Base-by-base conservation (phyloP, 92 coral and sea anemone species). In the Pocillopora grandis region DNA sequence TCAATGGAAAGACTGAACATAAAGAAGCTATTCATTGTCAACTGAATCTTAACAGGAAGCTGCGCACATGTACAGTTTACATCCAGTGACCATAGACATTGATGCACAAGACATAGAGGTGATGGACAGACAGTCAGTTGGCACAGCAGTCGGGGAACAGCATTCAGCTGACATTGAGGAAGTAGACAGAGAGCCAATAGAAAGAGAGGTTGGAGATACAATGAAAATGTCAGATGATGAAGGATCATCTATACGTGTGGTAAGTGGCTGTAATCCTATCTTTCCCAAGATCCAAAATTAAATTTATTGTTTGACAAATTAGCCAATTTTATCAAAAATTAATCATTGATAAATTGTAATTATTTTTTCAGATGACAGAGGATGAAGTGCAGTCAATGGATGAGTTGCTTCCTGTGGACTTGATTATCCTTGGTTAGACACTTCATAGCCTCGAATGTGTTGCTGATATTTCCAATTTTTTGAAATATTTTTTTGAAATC, bases 301-400 rank as follows among this genome's bases (percentile, higher is more conserved):
- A 42, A 42, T 42, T 42, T 42, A 42, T 42, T 27, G 31, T 27
- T 27, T 27, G 31, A 27, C 31, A 27, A 27, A 27, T 27, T 27
- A 27, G 31, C 31, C 31, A 27, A 27, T 27, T 64, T 19, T 19
- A 19, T 64, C n/a, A 64, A 15, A 12, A 2, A 69, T 2, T 27
- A 12, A n/a, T n/a, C 8, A 20, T 66, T 70, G 12, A 13, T 35
- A 33, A 35, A 2, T 31, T 33, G 23, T 74, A 17, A 18, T 55
- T 11, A 4, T 56, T 9, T 62, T 17, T 13, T 33, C 73, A 83
- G 86, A 49, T 83, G 62, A 83, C 86, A n/a, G 86, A 83, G 80
- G 86, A 58, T 63, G 86, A 73, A 42, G 86, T 83, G 9, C 17
- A 52, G 31, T 60, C 74, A 27, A 83, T 83, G 86, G 86, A 83